Conservation (phyloP, 2,113 vertebrate species). For the Apteryx owenii region DNA sequence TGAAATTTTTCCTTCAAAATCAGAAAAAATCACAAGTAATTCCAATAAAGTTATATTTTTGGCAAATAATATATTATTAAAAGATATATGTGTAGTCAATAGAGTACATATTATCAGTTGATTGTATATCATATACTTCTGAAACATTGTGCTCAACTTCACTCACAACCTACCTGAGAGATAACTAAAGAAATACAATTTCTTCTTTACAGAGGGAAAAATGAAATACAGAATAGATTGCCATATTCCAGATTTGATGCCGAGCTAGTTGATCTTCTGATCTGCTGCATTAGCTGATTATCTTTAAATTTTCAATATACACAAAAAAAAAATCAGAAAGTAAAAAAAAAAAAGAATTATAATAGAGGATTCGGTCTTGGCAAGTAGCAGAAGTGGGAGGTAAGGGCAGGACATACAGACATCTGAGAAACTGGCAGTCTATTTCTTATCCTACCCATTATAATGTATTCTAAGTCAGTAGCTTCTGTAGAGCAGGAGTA, state of each 20-base stretch:
- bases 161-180: not conserved
- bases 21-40: not conserved
- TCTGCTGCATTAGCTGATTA: not conserved
- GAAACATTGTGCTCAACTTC: not conserved
- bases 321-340: not conserved
- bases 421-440: not conserved
- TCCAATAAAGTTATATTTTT: not conserved
- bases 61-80: not conserved
- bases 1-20: not conserved
- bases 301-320: not conserved
- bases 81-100: not conserved
- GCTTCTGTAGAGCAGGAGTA: not conserved
- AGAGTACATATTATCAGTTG: not conserved
- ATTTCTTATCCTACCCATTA: not conserved
- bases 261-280: accelerated
- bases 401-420: not conserved
- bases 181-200: not conserved
- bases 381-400: not conserved
- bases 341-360: not conserved
- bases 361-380: not conserved
- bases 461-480: not conserved
- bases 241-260: not conserved
- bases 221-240: not conserved
- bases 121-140: not conserved
- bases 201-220: not conserved